Conservation (phyloP, 2,797 vertebrate genomes). For the Myoxocephalus aenaeus region DNA sequence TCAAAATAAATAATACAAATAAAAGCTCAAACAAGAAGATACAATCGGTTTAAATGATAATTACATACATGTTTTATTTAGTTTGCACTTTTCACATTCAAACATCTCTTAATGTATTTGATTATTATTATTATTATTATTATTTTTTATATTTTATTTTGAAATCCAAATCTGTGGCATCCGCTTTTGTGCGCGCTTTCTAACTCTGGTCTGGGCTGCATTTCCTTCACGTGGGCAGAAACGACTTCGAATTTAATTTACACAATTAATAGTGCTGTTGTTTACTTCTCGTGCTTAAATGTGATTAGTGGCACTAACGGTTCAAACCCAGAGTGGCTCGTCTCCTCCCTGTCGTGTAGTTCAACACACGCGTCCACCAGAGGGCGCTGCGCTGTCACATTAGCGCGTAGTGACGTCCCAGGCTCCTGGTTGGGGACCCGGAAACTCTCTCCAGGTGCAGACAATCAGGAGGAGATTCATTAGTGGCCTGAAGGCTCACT, state of each 20-base stretch:
- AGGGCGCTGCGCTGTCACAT: conserved; percentile 36
- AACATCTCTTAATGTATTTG: accelerated
- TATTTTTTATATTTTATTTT: neutral
- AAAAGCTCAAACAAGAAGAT: neutral
- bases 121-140: too few relatives aligned
- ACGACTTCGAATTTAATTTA: neutral
- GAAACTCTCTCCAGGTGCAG: conserved; percentile 11
- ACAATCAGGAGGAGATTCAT: conserved; percentile 21
- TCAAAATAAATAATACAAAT: conserved; percentile 21
- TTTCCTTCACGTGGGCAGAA: neutral
- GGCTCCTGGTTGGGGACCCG: conserved; percentile 1
- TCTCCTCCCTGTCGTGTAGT: accelerated
- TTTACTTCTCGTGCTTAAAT: neutral
- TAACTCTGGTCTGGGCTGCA: neutral
- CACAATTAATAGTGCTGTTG: neutral
- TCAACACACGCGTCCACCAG: conserved; percentile 39
- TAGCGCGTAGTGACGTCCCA: neutral
- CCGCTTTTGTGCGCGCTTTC: neutral
- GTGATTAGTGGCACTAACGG: neutral
- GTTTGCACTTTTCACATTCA: accelerated
- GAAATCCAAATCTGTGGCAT: neutral
- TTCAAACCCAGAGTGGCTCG: neutral
- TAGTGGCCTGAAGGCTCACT: neutral
- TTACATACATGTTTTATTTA: accelerated
- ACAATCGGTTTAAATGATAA: accelerated